These are phyloP conservation scores for Sinocyclocheilus grahami DNA, from an alignment of 2,113 vertebrate genomes.

Conservation along the genomic window DNA sequence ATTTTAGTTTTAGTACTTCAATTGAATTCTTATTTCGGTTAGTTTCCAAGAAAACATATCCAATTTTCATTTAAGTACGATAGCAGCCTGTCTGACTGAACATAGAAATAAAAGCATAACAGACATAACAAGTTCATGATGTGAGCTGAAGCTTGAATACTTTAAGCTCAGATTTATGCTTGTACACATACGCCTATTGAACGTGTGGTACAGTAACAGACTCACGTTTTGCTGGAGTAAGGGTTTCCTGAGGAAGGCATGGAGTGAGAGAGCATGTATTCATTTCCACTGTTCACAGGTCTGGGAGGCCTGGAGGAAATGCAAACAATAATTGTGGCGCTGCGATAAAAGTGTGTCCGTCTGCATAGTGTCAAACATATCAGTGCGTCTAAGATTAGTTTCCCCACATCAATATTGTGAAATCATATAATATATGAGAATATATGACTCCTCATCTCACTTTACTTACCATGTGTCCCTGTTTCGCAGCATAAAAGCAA, in stretches of 20 bases:
- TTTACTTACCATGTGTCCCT: constrained; percentile 59
- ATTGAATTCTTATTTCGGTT: no score
- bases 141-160: no score
- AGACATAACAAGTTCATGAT: no score
- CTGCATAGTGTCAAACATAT: neutral
- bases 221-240: constrained; percentile 96
- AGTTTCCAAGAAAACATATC: neutral
- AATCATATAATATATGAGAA: neutral
- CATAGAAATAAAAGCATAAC: no score
- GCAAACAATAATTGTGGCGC: neutral
- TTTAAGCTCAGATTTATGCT: no score
- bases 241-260: constrained; percentile 96
- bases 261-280: constrained; percentile 92
- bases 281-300: constrained; percentile 92
- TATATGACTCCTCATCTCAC: neutral
- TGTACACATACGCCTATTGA: neutral
- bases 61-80: neutral
- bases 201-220: constrained; percentile 28
- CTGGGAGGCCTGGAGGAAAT: constrained; percentile 86
- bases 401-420: neutral
- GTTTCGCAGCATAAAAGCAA: constrained; percentile 22
- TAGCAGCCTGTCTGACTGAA: no score
- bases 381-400: neutral
- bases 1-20: no score
- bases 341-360: neutral